Base-by-base conservation (phyloP, 1,140 invertebrate genomes). In the Megalonaias nervosa region DNA sequence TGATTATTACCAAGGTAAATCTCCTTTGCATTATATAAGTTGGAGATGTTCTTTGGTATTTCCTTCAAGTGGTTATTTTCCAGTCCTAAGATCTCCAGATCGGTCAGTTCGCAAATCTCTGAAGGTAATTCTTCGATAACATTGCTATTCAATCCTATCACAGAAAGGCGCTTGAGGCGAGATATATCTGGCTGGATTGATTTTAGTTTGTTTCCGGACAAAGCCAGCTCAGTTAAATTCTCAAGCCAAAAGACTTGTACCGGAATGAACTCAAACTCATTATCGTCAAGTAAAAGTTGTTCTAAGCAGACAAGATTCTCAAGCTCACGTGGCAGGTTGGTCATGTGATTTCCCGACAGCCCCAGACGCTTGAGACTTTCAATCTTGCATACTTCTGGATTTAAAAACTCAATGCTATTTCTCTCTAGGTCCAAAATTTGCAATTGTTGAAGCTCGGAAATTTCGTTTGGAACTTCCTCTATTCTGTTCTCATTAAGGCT, bases 181-280 rank as follows among this genome's bases (percentile, higher is more conserved):
- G 68, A 66, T 17, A 90, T 82, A 67, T 90, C 88, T 21, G 83
- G 76, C 68, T 87, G 87, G 48, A 90, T 80, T 19, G 65, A 64
- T 57, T 81, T 79, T 19, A 90, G 72, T 19, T 70, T 74, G 73
- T 90, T 90, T 58, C 86, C 86, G 60, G 83, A 87, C 62, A 90
- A 59, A 15, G 84, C 82, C 31, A 90, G 71, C 62, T 89, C 87
- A 17, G 77, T 74, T 26, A 90, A 66, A 6, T 79, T 82, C 48
- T 84, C 83, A 76, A 90, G 76, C 82, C 86, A 86, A 71, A 87
- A 89, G 6, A 90, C 79, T 78, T 90, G 87, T 59, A 89, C 79
- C 38, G 89, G 89, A 56, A 90, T 84, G 48, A 90, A 89, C 59
- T 89, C 87, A 78, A 90, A 89, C 65, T 86, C 84, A 72, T 90